Evolutionary conservation across 2,113 vertebrate genomes (phyloP).

Genomic region (Bujurquina vittata): DNA sequence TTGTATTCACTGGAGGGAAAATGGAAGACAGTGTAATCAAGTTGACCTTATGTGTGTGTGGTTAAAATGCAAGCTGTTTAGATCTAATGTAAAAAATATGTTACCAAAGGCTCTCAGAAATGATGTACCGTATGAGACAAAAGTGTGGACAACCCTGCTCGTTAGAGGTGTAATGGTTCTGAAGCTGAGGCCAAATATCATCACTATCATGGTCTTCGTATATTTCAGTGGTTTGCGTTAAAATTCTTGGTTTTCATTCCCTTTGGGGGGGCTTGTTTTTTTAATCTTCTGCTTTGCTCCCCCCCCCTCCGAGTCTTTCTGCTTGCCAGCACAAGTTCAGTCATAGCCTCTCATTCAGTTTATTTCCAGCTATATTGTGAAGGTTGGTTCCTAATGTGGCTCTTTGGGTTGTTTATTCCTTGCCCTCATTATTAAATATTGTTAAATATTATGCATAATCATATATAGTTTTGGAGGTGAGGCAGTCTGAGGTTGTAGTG

Average conservation of each 20-base stretch:
- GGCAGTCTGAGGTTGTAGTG: not conserved
- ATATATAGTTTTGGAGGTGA: not conserved
- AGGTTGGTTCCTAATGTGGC: not conserved
- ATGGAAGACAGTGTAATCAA: not conserved
- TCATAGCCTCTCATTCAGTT: not conserved
- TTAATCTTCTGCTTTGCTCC: not conserved
- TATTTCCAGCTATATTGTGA: not conserved
- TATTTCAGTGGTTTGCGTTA: not conserved
- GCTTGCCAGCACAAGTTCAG: not conserved
- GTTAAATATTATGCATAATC: no score
- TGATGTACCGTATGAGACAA: not conserved
- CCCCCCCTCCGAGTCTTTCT: not conserved
- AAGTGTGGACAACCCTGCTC: not conserved
- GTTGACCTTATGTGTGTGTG: not conserved
- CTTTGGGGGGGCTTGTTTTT: not conserved
- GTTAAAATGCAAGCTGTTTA: not conserved
- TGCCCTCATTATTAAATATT: no score
- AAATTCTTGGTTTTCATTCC: not conserved
- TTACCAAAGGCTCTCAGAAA: not conserved
- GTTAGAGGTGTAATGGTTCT: not conserved
- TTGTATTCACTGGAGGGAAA: constrained; percentile 14
- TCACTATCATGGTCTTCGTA: not conserved
- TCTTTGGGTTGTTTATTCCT: not conserved
- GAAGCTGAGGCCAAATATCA: no score
- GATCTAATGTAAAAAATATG: not conserved